A percentile compares a stretch with the other conserved stretches of the same genome.
Evolutionary conservation across 2,797 vertebrate genomes (phyloP).

Genomic region (Hybognathus amarus): DNA sequence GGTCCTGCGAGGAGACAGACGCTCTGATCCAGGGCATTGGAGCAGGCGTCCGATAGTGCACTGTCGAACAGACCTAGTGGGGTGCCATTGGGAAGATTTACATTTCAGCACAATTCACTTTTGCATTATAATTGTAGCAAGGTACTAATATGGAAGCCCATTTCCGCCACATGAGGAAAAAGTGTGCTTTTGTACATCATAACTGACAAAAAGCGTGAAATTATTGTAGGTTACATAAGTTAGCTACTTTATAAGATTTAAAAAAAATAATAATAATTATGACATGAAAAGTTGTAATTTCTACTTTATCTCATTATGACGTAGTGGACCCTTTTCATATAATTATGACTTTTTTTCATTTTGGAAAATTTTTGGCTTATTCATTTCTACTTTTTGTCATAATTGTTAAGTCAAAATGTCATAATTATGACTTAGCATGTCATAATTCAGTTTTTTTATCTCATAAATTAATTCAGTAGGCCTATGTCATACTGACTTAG

Average conservation of each 20-base stretch:
- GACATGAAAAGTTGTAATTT: neutral
- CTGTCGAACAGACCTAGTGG: constrained; percentile 37
- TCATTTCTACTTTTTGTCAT: neutral
- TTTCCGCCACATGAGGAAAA: neutral
- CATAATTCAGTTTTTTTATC: neutral
- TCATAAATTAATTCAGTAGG: neutral
- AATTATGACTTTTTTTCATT: no score
- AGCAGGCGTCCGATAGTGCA: constrained; percentile 58
- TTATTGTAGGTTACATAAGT: neutral
- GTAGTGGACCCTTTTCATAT: neutral
- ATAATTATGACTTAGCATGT: neutral
- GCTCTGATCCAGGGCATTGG: constrained; percentile 56
- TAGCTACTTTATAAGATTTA: neutral
- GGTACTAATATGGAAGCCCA: neutral
- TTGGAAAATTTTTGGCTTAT: no score
- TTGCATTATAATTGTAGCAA: neutral
- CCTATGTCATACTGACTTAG: neutral
- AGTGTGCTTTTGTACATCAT: neutral
- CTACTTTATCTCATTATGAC: no score
- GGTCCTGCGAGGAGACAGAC: constrained; percentile 69
- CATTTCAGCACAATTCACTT: neutral
- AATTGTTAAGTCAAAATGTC: no score
- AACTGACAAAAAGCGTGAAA: neutral
- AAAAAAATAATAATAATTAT: neutral
- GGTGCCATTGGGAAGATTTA: constrained; percentile 13